Percentiles rank a stretch among this genome's conserved stretches.
phyloP scores from a whole-genome alignment of 2,888 invertebrate species.

The Cynaeus angustus region DNA sequence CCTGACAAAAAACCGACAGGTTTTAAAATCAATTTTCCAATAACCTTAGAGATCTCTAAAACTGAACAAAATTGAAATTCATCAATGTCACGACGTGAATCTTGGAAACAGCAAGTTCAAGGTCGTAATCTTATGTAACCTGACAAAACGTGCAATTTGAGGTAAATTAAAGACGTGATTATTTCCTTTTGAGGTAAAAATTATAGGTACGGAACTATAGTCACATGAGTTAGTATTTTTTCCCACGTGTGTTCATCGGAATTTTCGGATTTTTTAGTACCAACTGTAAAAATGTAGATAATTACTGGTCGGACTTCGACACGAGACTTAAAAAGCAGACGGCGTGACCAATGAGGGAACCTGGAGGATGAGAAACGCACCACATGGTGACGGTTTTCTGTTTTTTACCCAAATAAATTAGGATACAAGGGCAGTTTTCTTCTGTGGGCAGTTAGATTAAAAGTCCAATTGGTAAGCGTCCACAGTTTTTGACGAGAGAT shows the following conservation, averaged over 20 bases:
- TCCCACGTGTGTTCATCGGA: conserved; percentile 22
- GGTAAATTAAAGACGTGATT: conserved; percentile 37
- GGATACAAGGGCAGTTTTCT: no score
- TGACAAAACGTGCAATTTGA: conserved; percentile 29
- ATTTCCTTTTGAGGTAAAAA: conserved; percentile 36
- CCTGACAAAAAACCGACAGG: no score
- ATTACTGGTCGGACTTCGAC: neutral
- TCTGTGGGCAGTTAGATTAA: no score
- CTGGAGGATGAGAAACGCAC: no score
- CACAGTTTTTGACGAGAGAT: no score
- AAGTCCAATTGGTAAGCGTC: no score
- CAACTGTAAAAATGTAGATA: neutral
- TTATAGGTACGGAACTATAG: conserved; percentile 4
- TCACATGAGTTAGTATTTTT: conserved; percentile 18
- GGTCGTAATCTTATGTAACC: conserved; percentile 35
- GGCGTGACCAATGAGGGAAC: conserved; percentile 8
- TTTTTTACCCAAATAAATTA: no score
- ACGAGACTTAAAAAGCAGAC: conserved; percentile 5
- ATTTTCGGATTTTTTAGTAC: no score
- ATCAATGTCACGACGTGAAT: conserved; percentile 19
- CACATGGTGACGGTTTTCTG: no score
- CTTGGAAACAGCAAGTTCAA: conserved; percentile 35
- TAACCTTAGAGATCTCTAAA: neutral
- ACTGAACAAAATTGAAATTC: neutral
- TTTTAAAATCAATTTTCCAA: neutral